Base-by-base conservation (phyloP, 2,888 invertebrate genomes). In the Balanococcus diminutus region DNA sequence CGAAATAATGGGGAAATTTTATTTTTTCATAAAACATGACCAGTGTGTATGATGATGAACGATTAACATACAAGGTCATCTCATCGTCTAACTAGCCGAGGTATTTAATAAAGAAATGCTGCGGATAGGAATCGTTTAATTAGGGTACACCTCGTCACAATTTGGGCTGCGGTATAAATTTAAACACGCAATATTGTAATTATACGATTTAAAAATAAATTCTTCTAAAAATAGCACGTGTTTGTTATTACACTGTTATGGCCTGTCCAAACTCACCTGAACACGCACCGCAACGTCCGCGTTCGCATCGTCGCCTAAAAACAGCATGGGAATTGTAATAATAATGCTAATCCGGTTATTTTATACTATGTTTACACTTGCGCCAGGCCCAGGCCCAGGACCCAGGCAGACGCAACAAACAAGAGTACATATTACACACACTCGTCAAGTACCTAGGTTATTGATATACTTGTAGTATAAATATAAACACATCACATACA, bases 301-400 rank as follows among this genome's bases (percentile, higher is more conserved):
- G n/a, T n/a, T n/a, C n/a, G 72, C 75, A 8, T 32, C 75, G 16
- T 19, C 14, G 36, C 36, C 75, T 6, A 36, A 36, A 36, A 79
- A 79, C 75, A 79, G 75, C 75, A 79, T 79, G 75, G 22, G 75
- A 79, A 79, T 36, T 79, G 75, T 79, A 79, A 79, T 79, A 79
- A 79, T 36, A 79, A 79, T 79, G 75, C 75, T 79, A 79, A 79
- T 79, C 75, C 75, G 75, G 75, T 79, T 79, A 79, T 79, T 79
- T 79, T 36, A 79, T 79, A 79, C 75, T 79, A 79, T 79, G 75
- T 79, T 79, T 79, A 79, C 75, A 79, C 36, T 79, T 79, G 75
- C 75, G 8, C 32, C 22, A 2, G 14, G 22, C 56, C 22, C 22
- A 8, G 22, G 36, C 36, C 36, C 8, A n/a, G 16, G 19, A 79